Base-by-base conservation (phyloP, 2,113 vertebrate species). In the Dolichotis patagonum region DNA sequence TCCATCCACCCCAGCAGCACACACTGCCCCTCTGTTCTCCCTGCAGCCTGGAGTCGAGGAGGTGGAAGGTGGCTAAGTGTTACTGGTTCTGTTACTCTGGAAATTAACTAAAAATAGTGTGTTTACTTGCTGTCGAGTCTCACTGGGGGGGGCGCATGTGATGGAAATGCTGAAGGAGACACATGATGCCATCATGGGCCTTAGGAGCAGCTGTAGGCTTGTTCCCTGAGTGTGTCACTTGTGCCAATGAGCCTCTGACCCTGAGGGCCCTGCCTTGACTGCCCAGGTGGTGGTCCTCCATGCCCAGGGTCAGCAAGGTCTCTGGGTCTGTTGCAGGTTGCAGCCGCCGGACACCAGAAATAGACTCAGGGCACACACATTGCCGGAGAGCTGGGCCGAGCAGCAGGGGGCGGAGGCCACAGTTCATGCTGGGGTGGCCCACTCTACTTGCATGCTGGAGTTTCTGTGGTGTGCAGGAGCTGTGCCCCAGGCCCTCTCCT, bases 91-190 rank as follows among this genome's bases (percentile, higher is more conserved):
- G 78, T 93, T 69, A 62, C 96, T 93, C 93, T 95, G 96, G 97
- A 97, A 98, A 98, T 95, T 89, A 89, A 92, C 96, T 97, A 97
- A 97, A 97, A 96, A 96, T 97, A 97, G 90, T 63, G 22, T 98
- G 97, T 97, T 97, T 98, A 96, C 91, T 95, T 91, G 96, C 81
- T 93, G 69, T 62, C 58, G 84, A 85, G 83, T 52, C 87, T 94
- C 85, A 28, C 73, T 77, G 46, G 32, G 62, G 32, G 62, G 73
- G 49, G 58, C 75, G 54, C 89, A 91, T 89, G 49, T 90, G 73
- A 75, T 95, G 91, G 67, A 89, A 91, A 67, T 52, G 14, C 88
- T 97, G 75, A 95, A 90, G 96, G 96, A 91, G 46, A 89, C 22
- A 46, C 54, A 43, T 96, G 94, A 60, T 93, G 89, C 38, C 32